A percentile compares a stretch with the other conserved stretches of the same genome.
phyloP scores from a whole-genome alignment of 2,113 vertebrate species.

The Geothlypis trichas region DNA sequence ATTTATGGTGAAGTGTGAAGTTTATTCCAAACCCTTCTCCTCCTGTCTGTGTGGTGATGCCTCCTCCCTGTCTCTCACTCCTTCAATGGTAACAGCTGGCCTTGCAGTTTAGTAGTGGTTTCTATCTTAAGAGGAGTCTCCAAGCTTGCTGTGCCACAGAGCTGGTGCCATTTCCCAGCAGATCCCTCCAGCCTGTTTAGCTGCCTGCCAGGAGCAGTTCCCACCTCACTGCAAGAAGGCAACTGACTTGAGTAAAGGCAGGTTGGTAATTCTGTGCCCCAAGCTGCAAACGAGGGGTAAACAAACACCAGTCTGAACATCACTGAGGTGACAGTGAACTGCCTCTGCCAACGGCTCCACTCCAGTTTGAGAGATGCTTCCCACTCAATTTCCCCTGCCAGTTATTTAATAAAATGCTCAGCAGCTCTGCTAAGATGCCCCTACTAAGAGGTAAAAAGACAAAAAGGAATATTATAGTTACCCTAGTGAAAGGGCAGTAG shows the following conservation, averaged over 20 bases:
- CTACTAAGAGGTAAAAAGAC: constrained; percentile 38
- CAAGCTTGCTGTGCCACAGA: background rate
- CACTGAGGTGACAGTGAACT: background rate
- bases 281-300: background rate
- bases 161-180: constrained; percentile 8
- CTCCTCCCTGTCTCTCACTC: background rate
- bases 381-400: background rate
- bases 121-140: background rate
- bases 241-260: constrained; percentile 47
- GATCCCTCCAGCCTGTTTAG: background rate
- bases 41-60: background rate
- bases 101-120: constrained; percentile 17
- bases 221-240: constrained; percentile 49
- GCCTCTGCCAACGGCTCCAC: background rate
- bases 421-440: background rate
- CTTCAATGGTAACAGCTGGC: background rate
- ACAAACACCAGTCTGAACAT: background rate
- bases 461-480: background rate
- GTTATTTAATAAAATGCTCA: background rate
- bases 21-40: background rate
- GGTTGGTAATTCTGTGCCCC: constrained; percentile 4
- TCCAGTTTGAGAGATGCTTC: background rate
- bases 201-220: constrained; percentile 22
- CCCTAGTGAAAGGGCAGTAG: background rate
- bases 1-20: background rate